phyloP scores from a whole-genome alignment of 2,113 vertebrate species.

The Prolemur simus region DNA sequence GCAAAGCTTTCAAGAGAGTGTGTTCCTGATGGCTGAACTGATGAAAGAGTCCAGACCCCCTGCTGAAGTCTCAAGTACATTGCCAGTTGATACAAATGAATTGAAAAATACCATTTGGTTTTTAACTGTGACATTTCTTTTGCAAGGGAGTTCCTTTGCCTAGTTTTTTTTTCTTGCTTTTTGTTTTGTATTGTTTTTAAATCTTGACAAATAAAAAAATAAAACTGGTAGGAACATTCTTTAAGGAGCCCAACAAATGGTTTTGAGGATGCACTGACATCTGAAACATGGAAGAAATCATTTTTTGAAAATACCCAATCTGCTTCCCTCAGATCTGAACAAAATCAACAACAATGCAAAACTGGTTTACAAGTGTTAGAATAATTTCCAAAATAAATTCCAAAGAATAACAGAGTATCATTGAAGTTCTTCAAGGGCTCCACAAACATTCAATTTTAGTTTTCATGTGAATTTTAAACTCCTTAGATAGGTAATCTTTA shows the following conservation, averaged over 20 bases:
- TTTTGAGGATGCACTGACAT: not conserved
- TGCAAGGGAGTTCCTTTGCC: not conserved
- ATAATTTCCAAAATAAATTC: not conserved
- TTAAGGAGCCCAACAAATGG: not conserved
- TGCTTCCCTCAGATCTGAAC: not conserved
- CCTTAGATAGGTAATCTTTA: not conserved
- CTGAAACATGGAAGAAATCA: not conserved
- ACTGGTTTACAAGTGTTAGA: not conserved
- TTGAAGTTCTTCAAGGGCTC: not conserved
- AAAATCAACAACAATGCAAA: not conserved
- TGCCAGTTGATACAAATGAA: not conserved
- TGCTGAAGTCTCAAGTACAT: not conserved
- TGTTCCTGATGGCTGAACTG: not conserved
- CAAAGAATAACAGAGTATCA: not conserved
- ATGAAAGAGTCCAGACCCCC: not conserved
- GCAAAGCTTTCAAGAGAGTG: not conserved
- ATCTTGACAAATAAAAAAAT: not conserved
- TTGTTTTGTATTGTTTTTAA: not conserved
- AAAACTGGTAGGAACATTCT: not conserved
- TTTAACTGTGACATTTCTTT: constrained; percentile 27
- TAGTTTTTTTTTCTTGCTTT: no score
- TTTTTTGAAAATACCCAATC: not conserved
- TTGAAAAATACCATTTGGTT: not conserved
- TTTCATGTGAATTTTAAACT: not conserved
- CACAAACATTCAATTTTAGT: not conserved